phyloP scores from a whole-genome alignment of 2,797 vertebrate genomes.

The Salmo trutta region DNA sequence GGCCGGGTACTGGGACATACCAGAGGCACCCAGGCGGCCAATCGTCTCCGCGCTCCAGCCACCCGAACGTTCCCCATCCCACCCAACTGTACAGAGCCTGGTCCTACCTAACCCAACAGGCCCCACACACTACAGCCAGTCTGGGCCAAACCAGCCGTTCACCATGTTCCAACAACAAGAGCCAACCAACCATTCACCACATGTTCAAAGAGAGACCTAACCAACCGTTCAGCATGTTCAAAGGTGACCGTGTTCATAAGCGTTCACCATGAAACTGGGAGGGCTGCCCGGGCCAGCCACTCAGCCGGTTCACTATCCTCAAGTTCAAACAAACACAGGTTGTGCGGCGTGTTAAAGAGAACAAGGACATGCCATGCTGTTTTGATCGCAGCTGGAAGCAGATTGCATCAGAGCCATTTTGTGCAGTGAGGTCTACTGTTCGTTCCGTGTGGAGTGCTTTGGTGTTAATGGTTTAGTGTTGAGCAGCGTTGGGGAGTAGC shows the following conservation, averaged over 20 bases:
- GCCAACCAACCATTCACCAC: slow-evolving; percentile 52
- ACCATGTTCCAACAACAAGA: slow-evolving; percentile 55
- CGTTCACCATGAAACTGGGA: neutral
- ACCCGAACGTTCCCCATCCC: slow-evolving; percentile 52
- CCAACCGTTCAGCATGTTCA: slow-evolving; percentile 17
- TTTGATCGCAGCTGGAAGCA: slow-evolving; percentile 14
- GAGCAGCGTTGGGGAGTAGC: slow-evolving; percentile 31
- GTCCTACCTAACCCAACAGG: neutral
- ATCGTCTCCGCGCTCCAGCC: slow-evolving; percentile 36
- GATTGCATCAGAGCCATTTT: neutral
- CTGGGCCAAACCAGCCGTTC: slow-evolving; percentile 64
- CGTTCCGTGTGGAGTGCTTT: neutral
- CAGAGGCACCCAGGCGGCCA: slow-evolving; percentile 70
- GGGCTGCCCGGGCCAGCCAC: neutral
- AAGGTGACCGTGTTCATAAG: neutral
- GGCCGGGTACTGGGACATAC: slow-evolving; percentile 67
- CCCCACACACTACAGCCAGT: slow-evolving; percentile 5
- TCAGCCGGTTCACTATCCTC: slow-evolving; percentile 42
- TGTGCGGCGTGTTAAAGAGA: slow-evolving; percentile 36
- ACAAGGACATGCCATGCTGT: slow-evolving; percentile 33
- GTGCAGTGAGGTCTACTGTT: slow-evolving; percentile 15
- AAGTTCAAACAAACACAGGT: slow-evolving; percentile 47
- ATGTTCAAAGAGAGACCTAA: slow-evolving; percentile 43
- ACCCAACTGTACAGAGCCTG: slow-evolving; percentile 37
- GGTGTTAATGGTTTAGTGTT: slow-evolving; percentile 2